phyloP scores from a whole-genome alignment of 92 coral and sea anemone species.

The Porites lobata region DNA sequence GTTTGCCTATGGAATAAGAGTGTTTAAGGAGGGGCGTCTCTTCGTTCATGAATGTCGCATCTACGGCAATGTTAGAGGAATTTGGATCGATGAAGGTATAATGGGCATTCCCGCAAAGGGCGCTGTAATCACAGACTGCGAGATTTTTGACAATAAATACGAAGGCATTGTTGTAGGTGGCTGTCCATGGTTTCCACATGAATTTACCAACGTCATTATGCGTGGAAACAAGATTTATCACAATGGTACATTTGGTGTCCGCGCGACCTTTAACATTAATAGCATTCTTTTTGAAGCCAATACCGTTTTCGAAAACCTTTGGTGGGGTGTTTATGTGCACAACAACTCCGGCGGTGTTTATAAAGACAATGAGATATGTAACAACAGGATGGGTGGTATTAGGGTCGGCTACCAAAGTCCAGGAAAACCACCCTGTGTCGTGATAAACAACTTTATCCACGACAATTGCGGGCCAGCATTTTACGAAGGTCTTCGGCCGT shows the following conservation, averaged over 20 bases:
- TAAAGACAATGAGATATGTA: constrained; percentile 19
- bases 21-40: not conserved
- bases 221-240: constrained; percentile 29
- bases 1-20: constrained; percentile 12
- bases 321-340: constrained; percentile 47
- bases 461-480: constrained; percentile 49
- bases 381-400: constrained; percentile 46
- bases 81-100: constrained; percentile 13
- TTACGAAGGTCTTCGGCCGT: constrained; percentile 19
- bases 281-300: constrained; percentile 15
- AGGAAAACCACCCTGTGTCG: constrained; percentile 16
- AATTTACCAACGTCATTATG: not conserved
- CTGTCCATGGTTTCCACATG: not conserved
- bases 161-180: constrained; percentile 31
- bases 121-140: not conserved
- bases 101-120: constrained; percentile 5
- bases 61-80: constrained; percentile 27
- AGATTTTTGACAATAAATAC: constrained; percentile 33
- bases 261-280: constrained; percentile 7
- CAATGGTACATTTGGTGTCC: constrained; percentile 41
- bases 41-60: constrained; percentile 9
- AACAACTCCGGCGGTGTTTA: constrained; percentile 35
- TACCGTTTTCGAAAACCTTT: constrained; percentile 30
- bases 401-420: constrained; percentile 19
- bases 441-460: constrained; percentile 32